Conservation (phyloP, 2,888 invertebrate species). For the Operophtera brumata region DNA sequence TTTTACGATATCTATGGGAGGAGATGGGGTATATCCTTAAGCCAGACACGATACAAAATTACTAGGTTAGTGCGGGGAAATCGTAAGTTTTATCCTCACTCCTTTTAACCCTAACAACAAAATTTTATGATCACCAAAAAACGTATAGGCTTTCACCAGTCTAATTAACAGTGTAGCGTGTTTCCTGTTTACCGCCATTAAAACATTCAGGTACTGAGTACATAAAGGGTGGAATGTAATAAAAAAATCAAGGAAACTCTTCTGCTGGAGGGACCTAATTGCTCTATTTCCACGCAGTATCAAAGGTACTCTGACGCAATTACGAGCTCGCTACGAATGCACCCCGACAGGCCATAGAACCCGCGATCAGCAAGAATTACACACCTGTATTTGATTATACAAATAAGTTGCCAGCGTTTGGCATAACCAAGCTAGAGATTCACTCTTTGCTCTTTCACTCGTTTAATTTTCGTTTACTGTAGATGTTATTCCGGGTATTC, state of each 20-base stretch:
- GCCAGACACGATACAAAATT: too few species aligned
- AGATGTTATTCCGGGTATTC: too few species aligned
- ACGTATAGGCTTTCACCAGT: neutral
- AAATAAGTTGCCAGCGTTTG: too few species aligned
- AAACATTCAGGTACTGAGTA: constrained; percentile 28
- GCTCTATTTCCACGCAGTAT: constrained; percentile 55
- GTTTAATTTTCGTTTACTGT: too few species aligned
- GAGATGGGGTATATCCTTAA: too few species aligned
- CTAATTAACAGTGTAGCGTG: constrained; percentile 26
- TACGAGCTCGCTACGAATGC: constrained; percentile 55
- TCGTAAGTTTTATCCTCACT: too few species aligned
- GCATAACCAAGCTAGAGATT: too few species aligned
- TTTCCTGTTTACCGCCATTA: constrained; percentile 32
- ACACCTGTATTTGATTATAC: neutral
- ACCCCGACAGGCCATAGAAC: constrained; percentile 39
- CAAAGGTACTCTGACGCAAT: constrained; percentile 61
- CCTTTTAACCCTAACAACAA: too few species aligned
- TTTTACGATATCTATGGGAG: too few species aligned
- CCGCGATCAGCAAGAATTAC: neutral
- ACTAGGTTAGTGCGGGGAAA: too few species aligned
- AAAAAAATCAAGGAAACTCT: constrained; percentile 51
- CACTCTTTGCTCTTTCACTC: too few species aligned
- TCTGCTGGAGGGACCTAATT: constrained; percentile 52
- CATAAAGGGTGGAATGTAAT: constrained; percentile 41
- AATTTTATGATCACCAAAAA: neutral